A percentile compares a stretch with the other conserved stretches of the same genome.
phyloP scores from a whole-genome alignment of 2,113 vertebrate species.

The Forbesichthys papilliferus region DNA sequence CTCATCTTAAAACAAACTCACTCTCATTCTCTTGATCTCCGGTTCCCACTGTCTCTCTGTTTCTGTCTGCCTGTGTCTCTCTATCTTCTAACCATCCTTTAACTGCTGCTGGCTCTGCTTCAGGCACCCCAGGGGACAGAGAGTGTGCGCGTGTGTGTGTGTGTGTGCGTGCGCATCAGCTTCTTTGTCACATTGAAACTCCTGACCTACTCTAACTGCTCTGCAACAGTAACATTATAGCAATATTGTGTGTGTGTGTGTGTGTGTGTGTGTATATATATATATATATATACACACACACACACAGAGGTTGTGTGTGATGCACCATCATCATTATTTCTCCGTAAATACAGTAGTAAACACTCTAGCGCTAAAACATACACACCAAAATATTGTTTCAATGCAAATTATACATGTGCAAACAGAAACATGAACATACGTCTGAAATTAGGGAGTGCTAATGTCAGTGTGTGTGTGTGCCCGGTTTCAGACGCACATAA shows the following conservation, averaged over 20 bases:
- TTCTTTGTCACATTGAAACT: neutral
- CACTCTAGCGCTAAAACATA: neutral
- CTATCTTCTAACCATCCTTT: conserved; percentile 14
- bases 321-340: neutral
- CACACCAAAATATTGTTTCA: neutral
- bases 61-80: neutral
- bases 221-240: neutral
- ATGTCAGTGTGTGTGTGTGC: neutral
- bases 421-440: neutral
- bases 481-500: neutral
- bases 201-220: no score
- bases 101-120: neutral
- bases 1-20: neutral
- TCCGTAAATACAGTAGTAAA: neutral
- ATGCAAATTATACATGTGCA: neutral
- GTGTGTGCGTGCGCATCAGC: no score
- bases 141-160: no score
- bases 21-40: conserved; percentile 27
- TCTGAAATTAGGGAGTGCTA: neutral
- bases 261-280: no score
- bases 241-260: no score
- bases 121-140: neutral
- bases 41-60: conserved; percentile 4
- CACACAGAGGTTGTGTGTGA: neutral
- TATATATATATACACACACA: neutral